Percentiles rank a stretch among this genome's conserved stretches.
Evolutionary conservation across 2,888 invertebrate genomes (phyloP).

Genomic region (Drosophila trichaetosa): DNA sequence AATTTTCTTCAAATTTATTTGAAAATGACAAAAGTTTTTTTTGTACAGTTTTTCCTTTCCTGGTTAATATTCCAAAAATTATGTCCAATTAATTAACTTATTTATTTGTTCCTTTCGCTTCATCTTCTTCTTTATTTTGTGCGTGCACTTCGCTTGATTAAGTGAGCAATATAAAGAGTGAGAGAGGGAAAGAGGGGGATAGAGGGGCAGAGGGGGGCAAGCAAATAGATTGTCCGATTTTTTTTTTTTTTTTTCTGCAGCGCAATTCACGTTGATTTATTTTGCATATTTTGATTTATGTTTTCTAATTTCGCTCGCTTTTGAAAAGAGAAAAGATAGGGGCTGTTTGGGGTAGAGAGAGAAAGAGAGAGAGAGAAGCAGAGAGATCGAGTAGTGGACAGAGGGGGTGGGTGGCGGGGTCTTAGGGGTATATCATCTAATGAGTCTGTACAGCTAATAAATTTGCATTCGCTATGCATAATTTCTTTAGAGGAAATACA

Average conservation of each 20-base stretch:
- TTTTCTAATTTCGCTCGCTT: conserved; percentile 64
- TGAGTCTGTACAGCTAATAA: conserved; percentile 70
- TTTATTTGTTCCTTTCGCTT: conserved; percentile 21
- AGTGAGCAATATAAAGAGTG: not conserved
- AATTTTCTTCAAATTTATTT: conserved; percentile 15
- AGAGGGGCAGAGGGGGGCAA: not conserved
- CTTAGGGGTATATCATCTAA: conserved; percentile 18
- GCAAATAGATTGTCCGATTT: conserved; percentile 30
- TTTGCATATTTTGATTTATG: conserved; percentile 72
- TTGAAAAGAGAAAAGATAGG: conserved; percentile 26
- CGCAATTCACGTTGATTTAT: conserved; percentile 72
- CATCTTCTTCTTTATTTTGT: conserved; percentile 10
- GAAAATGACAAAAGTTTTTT: not conserved
- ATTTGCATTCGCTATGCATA: conserved; percentile 76
- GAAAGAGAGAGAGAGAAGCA: not conserved
- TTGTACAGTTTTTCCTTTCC: conserved; percentile 4
- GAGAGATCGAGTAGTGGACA: not conserved
- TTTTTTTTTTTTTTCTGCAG: conserved; percentile 13
- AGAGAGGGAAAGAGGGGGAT: not conserved
- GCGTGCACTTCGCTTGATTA: conserved; percentile 47
- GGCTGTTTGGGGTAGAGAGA: not conserved
- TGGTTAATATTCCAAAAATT: conserved; percentile 44
- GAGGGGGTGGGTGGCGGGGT: not conserved
- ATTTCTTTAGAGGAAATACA: conserved; percentile 54
- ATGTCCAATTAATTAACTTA: conserved; percentile 61